These are phyloP conservation scores for Petrocephalus sullivani DNA, from an alignment of 2,797 vertebrate species.

Conservation along the genomic window DNA sequence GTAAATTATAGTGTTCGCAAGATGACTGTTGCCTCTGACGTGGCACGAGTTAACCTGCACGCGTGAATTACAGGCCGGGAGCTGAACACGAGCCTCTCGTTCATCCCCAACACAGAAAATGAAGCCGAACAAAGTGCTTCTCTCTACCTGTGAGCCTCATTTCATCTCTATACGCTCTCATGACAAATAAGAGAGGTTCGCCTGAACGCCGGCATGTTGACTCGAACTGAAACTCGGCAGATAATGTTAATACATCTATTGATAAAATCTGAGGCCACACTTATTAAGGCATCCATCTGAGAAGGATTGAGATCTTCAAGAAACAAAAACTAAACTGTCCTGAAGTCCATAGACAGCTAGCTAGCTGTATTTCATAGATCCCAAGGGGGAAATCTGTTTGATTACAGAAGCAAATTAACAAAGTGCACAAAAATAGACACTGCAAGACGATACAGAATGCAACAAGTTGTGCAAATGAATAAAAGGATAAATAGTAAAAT, in stretches of 20 bases:
- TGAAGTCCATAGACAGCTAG: background rate
- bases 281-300: background rate
- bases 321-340: background rate
- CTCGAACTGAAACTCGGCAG: background rate
- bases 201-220: background rate
- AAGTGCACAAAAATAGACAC: background rate
- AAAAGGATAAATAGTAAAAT: background rate
- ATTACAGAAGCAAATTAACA: too few species aligned
- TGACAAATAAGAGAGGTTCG: background rate
- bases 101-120: background rate
- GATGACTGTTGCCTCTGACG: slow-evolving; percentile 51
- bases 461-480: background rate
- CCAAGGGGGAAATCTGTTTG: background rate
- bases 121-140: background rate
- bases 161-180: background rate
- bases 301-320: background rate
- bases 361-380: background rate
- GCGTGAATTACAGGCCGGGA: slow-evolving; percentile 9
- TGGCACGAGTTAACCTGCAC: slow-evolving; percentile 49
- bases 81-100: slow-evolving; percentile 29
- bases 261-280: background rate
- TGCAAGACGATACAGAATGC: background rate
- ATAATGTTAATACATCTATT: background rate
- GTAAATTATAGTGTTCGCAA: slow-evolving; percentile 63
- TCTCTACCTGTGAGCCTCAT: background rate